Base-by-base conservation (phyloP, 2,113 vertebrate genomes). In the Ceyx melanurus region DNA sequence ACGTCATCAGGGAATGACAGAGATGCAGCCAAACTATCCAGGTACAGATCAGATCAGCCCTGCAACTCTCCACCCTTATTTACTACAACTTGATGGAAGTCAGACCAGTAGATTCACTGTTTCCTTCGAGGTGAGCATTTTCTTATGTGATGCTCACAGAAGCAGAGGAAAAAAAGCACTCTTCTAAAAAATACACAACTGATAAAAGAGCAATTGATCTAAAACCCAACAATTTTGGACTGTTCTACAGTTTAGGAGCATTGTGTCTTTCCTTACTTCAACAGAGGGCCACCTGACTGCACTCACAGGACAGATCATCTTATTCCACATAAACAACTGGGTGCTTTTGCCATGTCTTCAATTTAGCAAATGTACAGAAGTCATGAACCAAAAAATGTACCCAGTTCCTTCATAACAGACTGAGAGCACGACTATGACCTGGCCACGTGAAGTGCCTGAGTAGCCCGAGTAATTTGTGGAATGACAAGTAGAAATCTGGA, bases 391-490 rank as follows among this genome's bases (percentile, higher is more conserved):
- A 89, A 92, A 84, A 60, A 23, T 11, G 18, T 6, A 81, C 3
- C 2, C 54, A 68, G 18, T 8, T 91, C n/a, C 71, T 76, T 50
- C 73, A 29, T 40, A 71, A 86, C 29, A 75, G 67, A 56, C 10
- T n/a, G 37, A 79, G 56, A 80, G 7, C 26, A 29, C 0, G 3
- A 68, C 48, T 74, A 58, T 0, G 0, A 51, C 15, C 26, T 68
- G 33, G 53, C 37, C 81, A 61, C 0, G 0, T 11, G 3, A 89
- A 58, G 21, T 68, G 50, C 23, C 48, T 14, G 14, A 13, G 37
- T 7, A 62, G 65, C n/a, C 53, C 14, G 8, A 73, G 28, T 26
- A 40, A 67, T 16, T 10, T 46, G 22, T 60, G 46, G 33, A 82
- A 73, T 28, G 80, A 60, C 18, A 51, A 62, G 29, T 5, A 45